Percentiles rank a stretch among this genome's conserved stretches.
Conservation (phyloP, 2,797 vertebrate genomes). For the Mallotus villosus region DNA sequence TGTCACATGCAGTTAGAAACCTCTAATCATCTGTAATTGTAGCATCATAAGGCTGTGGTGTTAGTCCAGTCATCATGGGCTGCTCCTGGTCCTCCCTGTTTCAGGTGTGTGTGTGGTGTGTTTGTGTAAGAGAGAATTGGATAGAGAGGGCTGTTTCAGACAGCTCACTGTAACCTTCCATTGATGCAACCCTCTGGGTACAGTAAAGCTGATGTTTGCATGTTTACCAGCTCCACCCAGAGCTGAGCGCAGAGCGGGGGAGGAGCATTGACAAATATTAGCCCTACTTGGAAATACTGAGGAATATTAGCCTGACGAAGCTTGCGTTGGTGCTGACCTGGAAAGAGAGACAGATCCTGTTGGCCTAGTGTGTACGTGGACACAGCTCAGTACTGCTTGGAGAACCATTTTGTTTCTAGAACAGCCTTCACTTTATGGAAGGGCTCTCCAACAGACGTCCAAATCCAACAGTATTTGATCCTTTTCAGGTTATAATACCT, state of each 20-base stretch:
- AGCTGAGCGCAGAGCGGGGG: not conserved
- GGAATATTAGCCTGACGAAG: too few species aligned
- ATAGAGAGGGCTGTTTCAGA: not conserved
- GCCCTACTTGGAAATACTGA: too few species aligned
- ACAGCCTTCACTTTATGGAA: too few species aligned
- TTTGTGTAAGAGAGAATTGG: too few species aligned
- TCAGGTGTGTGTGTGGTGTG: slow-evolving; percentile 1
- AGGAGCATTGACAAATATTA: not conserved
- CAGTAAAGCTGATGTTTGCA: slow-evolving; percentile 16
- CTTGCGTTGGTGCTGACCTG: not conserved
- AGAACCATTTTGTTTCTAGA: too few species aligned
- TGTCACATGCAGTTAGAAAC: slow-evolving; percentile 35
- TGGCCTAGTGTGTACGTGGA: too few species aligned
- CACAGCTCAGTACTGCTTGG: too few species aligned
- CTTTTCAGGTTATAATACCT: too few species aligned
- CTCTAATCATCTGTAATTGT: slow-evolving; percentile 62
- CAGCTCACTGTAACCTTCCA: slow-evolving; percentile 27
- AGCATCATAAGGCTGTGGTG: slow-evolving; percentile 38
- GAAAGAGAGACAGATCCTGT: not conserved
- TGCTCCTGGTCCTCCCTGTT: slow-evolving; percentile 31
- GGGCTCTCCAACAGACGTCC: too few species aligned
- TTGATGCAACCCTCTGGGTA: slow-evolving; percentile 22
- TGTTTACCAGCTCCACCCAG: not conserved
- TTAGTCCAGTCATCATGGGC: slow-evolving; percentile 58
- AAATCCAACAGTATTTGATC: too few species aligned